phyloP scores from a whole-genome alignment of 2,113 vertebrate genomes.

The Rhabdomys dilectus region DNA sequence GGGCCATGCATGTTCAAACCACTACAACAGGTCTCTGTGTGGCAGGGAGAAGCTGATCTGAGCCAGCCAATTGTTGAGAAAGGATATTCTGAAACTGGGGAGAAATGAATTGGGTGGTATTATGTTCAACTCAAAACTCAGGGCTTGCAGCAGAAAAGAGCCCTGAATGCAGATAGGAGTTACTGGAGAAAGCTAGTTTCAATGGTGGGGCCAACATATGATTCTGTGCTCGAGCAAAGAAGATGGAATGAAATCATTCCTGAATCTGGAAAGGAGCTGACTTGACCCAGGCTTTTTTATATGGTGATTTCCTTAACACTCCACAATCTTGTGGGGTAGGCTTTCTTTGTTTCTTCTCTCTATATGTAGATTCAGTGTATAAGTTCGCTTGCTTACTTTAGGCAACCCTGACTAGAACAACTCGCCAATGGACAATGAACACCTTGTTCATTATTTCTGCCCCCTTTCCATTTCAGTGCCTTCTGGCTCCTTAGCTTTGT shows the following conservation, averaged over 20 bases:
- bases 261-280: background rate
- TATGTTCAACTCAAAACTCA: background rate
- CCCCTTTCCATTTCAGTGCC: background rate
- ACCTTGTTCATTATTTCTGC: background rate
- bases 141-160: background rate
- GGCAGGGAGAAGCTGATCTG: background rate
- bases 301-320: background rate
- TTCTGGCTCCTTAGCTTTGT: background rate
- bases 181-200: background rate
- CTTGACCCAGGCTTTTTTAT: background rate
- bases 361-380: background rate
- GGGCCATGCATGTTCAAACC: no score
- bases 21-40: background rate
- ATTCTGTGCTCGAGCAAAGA: background rate
- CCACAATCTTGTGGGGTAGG: background rate
- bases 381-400: background rate
- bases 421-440: background rate
- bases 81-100: slow-evolving; percentile 14
- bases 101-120: background rate
- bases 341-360: background rate
- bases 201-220: rapidly evolving
- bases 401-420: background rate
- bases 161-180: background rate
- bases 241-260: background rate
- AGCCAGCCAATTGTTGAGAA: slow-evolving; percentile 42